Evolutionary conservation across 2,888 invertebrate species (phyloP).

Genomic region (Tetragonula carbonaria): DNA sequence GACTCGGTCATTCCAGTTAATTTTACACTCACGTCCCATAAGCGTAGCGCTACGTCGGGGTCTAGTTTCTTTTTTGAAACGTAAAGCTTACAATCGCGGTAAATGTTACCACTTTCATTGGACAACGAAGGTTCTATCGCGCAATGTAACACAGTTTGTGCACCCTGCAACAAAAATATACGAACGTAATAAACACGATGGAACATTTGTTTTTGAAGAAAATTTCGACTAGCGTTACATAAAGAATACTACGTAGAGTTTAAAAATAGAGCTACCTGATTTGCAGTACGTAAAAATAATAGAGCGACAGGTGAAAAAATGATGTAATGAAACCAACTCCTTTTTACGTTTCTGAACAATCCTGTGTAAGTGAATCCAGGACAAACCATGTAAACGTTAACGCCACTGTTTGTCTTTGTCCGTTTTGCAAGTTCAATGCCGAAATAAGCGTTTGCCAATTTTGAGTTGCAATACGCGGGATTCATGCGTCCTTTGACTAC

Average conservation of each 20-base stretch:
- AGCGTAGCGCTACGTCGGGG: constrained; percentile 86
- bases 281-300: constrained; percentile 89
- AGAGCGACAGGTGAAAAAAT: constrained; percentile 89
- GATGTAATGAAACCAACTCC: constrained; percentile 90
- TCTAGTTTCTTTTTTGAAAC: constrained; percentile 87
- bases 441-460: constrained; percentile 91
- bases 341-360: constrained; percentile 87
- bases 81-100: constrained; percentile 89
- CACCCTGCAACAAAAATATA: constrained; percentile 86
- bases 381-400: constrained; percentile 89
- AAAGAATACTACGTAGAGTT: not conserved
- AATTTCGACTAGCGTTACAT: not conserved
- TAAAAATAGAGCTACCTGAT: constrained; percentile 86
- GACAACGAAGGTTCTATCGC: constrained; percentile 87
- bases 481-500: constrained; percentile 83
- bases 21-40: constrained; percentile 90
- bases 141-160: constrained; percentile 91
- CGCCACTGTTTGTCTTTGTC: constrained; percentile 85
- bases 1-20: constrained; percentile 80
- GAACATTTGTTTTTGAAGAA: not conserved
- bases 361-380: constrained; percentile 93
- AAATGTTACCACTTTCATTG: constrained; percentile 89
- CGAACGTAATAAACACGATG: not conserved
- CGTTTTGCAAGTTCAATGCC: constrained; percentile 87
- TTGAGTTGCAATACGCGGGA: constrained; percentile 90